Evolutionary conservation across 2,113 vertebrate genomes (phyloP), one percentile per base, ranked within the genome.

Genomic region (Burhinus bistriatus): DNA sequence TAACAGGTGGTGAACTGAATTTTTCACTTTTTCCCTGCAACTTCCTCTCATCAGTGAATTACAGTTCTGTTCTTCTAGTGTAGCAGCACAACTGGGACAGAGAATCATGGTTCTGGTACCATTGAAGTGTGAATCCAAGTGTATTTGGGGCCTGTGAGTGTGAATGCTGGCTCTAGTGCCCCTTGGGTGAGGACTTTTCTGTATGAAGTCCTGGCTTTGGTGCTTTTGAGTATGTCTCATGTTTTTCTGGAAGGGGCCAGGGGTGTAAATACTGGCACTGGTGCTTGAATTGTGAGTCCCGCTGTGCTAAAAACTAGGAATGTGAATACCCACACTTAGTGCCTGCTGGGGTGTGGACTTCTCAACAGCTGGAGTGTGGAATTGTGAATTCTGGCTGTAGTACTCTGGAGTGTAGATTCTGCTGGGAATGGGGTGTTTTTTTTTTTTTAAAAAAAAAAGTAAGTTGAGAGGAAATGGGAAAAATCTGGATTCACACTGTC

Each of bases 341-440:
- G 55, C 51, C 20, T 2, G 16, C 55, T 92, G 83, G 36, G 32
- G 30, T 70, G 62, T 69, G 32, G 27, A 71, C 15, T 84, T 16
- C 68, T 84, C 19, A 69, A n/a, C 47, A 86, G 40, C 52, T 90
- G 61, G 30, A 57, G 45, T 75, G 20, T 71, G 64, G 52, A 80
- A 65, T 29, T 90, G 80, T 92, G 82, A 93, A 65, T 95, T 95
- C 44, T 95, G 94, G n/a, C 76, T 90, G 11, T 87, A 81, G 47
- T 94, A 32, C 47, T 89, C 25, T 75, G 36, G 32, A 75, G 47
- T 27, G 6, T 93, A 79, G 73, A 38, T 93, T 49, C n/a, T 94
- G 19, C 55, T 91, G 64, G 38, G 81, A 93, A 89, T 78, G 40
- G 38, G 36, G 15, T 44, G 15, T 40, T 40, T 40, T 40, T 40